Conservation (phyloP, 35 echinoderm and acorn worm genomes). For the Apostichopus californicus region DNA sequence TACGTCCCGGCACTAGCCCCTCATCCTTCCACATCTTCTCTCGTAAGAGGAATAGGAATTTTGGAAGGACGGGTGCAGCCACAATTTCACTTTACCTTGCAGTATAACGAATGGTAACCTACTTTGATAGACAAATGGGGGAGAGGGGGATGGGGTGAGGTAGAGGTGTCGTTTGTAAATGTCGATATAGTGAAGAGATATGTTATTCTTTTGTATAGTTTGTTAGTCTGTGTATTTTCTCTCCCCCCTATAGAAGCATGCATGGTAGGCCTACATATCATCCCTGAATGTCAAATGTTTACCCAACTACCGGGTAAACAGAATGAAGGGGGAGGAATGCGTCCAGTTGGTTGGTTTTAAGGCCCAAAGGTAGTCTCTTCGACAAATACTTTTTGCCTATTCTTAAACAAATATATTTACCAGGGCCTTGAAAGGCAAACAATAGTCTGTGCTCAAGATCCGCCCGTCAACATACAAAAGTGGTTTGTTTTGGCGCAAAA, state of each 20-base stretch:
- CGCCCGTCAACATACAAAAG: conserved; percentile 42
- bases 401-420: conserved; percentile 49
- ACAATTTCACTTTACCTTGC: no score
- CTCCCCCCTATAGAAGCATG: background rate
- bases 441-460: conserved; percentile 28
- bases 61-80: no score
- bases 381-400: conserved; percentile 36
- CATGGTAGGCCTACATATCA: background rate
- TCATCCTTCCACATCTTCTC: no score
- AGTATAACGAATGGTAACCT: no score
- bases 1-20: no score
- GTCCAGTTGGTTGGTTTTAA: conserved; percentile 42
- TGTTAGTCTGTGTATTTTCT: background rate
- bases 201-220: background rate
- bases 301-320: conserved; percentile 44
- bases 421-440: conserved; percentile 43
- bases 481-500: conserved; percentile 53
- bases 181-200: background rate
- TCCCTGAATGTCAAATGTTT: conserved; percentile 36
- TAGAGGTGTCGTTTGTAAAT: no score
- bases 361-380: conserved; percentile 47
- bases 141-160: no score
- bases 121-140: no score
- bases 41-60: no score
- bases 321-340: conserved; percentile 24